A percentile compares a stretch with the other conserved stretches of the same genome.
phyloP scores from a whole-genome alignment of 2,888 invertebrate species.

The Cotesia congregata region DNA sequence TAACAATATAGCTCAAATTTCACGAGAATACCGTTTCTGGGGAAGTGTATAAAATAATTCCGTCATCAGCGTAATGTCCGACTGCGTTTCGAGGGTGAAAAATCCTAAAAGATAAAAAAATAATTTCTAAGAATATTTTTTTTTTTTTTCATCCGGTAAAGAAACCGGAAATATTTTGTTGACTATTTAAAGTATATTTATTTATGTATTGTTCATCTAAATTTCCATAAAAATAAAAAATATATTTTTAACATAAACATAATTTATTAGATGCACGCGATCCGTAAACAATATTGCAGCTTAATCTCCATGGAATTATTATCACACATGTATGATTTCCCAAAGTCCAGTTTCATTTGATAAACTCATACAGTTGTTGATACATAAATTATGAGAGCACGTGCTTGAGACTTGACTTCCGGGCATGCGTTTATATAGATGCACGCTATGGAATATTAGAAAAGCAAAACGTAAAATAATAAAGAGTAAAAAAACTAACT shows the following conservation, averaged over 20 bases:
- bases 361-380: slow-evolving; percentile 36
- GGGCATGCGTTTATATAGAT: slow-evolving; percentile 11
- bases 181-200: not conserved
- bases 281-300: not conserved
- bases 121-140: not conserved
- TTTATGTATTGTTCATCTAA: not conserved
- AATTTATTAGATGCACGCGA: too few species aligned
- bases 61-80: not conserved
- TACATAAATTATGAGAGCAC: slow-evolving; percentile 34
- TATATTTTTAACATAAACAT: too few species aligned
- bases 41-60: not conserved
- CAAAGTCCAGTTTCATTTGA: not conserved
- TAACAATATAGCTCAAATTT: not conserved
- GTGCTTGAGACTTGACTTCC: slow-evolving; percentile 34
- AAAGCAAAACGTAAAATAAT: not conserved
- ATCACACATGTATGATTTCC: slow-evolving; percentile 7
- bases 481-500: not conserved
- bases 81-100: not conserved
- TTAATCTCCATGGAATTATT: not conserved
- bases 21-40: not conserved
- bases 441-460: not conserved
- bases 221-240: too few species aligned
- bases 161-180: not conserved
- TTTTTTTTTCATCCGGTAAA: not conserved
- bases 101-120: not conserved